Conservation (phyloP, 2,113 vertebrate species). For the Stomatorhinus ivindoensis region DNA sequence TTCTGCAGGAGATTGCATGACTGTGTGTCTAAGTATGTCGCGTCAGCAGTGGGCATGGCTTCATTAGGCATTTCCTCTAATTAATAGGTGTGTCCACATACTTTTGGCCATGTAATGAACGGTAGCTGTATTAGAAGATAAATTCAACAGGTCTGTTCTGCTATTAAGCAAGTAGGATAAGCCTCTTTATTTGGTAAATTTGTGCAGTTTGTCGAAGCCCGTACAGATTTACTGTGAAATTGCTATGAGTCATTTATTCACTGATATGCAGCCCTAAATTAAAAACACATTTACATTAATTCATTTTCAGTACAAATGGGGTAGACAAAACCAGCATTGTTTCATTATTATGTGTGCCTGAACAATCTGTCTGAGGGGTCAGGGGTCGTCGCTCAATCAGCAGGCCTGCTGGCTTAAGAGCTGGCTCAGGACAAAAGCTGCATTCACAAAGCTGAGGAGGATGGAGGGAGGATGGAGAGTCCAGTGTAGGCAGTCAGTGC, state of each 20-base stretch:
- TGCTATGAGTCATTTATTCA: not conserved
- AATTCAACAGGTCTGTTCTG: not conserved
- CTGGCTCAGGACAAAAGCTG: not conserved
- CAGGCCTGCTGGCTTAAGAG: not conserved
- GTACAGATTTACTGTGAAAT: not conserved
- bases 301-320: not conserved
- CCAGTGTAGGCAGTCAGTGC: not conserved
- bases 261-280: not conserved
- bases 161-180: not conserved
- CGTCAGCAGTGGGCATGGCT: not conserved
- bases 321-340: not conserved
- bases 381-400: not conserved
- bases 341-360: not conserved
- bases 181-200: not conserved
- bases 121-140: not conserved
- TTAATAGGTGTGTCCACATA: not conserved
- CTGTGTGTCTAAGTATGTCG: not conserved
- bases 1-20: not conserved
- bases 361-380: not conserved
- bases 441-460: not conserved
- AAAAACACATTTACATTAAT: not conserved
- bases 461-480: not conserved
- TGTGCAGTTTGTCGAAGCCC: not conserved
- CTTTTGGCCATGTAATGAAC: not conserved
- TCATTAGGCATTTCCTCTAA: not conserved